Evolutionary conservation across 2,888 invertebrate genomes (phyloP).

Genomic region (Orthosia gothica): DNA sequence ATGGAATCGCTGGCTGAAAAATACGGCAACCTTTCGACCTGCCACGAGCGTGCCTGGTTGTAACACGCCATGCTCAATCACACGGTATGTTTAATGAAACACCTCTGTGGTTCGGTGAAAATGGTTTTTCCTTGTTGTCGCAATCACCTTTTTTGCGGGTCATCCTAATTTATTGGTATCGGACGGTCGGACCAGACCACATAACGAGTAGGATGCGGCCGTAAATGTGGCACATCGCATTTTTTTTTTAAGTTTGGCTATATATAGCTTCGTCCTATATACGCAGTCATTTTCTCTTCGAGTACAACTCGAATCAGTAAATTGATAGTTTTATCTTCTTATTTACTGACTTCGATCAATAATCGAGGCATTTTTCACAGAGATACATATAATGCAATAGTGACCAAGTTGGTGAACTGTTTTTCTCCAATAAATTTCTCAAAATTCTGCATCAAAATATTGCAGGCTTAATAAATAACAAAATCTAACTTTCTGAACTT

Average conservation of each 20-base stretch:
- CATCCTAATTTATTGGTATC: constrained; percentile 27
- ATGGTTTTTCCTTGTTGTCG: constrained; percentile 13
- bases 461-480: background rate
- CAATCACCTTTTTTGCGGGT: constrained; percentile 5
- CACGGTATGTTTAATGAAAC: constrained; percentile 33
- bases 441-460: background rate
- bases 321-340: too few relatives aligned
- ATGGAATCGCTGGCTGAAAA: constrained; percentile 27
- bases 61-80: constrained; percentile 40
- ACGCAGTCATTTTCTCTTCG: too few relatives aligned
- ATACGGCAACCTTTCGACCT: constrained; percentile 26
- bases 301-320: too few relatives aligned
- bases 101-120: constrained; percentile 12
- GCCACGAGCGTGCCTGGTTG: constrained; percentile 1
- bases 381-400: background rate
- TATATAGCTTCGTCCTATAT: background rate
- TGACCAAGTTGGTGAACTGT: background rate
- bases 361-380: too few relatives aligned
- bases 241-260: background rate
- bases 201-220: background rate
- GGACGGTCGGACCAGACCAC: too few relatives aligned
- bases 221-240: background rate
- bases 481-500: background rate
- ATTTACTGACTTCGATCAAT: too few relatives aligned
- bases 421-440: background rate